Evolutionary conservation across 2,888 invertebrate species (phyloP), one percentile per base, ranked within the genome.

Genomic region (Diplazon laetatorius): DNA sequence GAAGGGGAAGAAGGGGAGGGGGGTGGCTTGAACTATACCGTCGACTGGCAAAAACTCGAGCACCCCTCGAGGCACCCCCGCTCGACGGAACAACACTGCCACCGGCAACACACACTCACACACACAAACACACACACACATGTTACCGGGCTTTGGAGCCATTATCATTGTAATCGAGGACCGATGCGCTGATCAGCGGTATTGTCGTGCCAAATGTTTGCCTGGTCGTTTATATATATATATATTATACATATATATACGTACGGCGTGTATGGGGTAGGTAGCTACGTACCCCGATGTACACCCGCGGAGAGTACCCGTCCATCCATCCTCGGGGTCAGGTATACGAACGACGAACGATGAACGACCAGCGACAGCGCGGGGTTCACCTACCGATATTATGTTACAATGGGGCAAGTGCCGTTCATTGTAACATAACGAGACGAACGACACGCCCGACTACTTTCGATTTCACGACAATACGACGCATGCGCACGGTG

Each of bases 81-180:
- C 72, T 48, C 66, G 16, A 42, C 55, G 42, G 57, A 71, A 68
- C 55, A 70, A 2, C 30, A 30, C 2, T 6, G 30, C 57, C 80
- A 75, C 76, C 70, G 72, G 42, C 69, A 66, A 48, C 70, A 71
- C 75, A 6, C 2, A 76, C 80, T n/a, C n/a, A n/a, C n/a, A n/a
- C n/a, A n/a, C n/a, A n/a, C n/a, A n/a, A n/a, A n/a, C n/a, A n/a
- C n/a, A n/a, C n/a, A n/a, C n/a, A n/a, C n/a, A n/a, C n/a, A n/a
- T n/a, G n/a, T n/a, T 80, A 74, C 80, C 69, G 78, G 66, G 72
- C 68, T 81, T 80, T 78, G 80, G 68, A 65, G 66, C 84, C 76
- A 89, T 90, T 90, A 90, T 90, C 89, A 90, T 90, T 89, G 89
- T 88, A 90, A 90, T 90, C 87, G 85, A 82, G 88, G 86, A 89